Percentiles rank a stretch among this genome's conserved stretches.
These are phyloP conservation scores for Aquatica leii DNA, from an alignment of 2,888 invertebrate genomes.

Conservation along the genomic window DNA sequence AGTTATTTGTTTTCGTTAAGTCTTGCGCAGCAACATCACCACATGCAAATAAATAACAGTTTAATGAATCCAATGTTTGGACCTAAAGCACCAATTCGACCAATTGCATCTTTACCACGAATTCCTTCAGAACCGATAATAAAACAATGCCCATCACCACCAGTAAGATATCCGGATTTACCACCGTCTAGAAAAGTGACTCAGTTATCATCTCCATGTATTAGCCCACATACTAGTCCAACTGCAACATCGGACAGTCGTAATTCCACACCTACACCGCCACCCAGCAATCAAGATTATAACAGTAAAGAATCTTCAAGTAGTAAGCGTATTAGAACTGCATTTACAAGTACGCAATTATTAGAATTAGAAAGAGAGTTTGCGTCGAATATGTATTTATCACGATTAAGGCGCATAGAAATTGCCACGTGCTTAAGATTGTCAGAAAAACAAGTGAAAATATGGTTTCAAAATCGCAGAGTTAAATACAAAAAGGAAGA, in stretches of 20 bases:
- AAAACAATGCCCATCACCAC: conserved; percentile 32
- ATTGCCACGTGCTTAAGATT: conserved; percentile 88
- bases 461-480: conserved; percentile 94
- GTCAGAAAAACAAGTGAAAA: conserved; percentile 95
- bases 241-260: conserved; percentile 58
- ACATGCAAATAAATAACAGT: conserved; percentile 38
- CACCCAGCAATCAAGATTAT: conserved; percentile 59
- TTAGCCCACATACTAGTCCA: conserved; percentile 40
- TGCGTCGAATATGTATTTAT: conserved; percentile 88
- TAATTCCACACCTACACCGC: conserved; percentile 67
- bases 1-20: conserved; percentile 72
- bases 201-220: conserved; percentile 15
- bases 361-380: conserved; percentile 91
- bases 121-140: conserved; percentile 48
- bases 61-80: conserved; percentile 62
- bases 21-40: conserved; percentile 68
- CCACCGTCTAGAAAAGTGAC: conserved; percentile 15
- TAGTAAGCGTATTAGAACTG: conserved; percentile 89
- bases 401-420: conserved; percentile 87
- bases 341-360: conserved; percentile 90
- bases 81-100: conserved; percentile 52
- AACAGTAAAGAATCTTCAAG: conserved; percentile 68
- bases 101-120: conserved; percentile 51
- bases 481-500: conserved; percentile 95
- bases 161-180: conserved; percentile 21